Conservation (phyloP, 64 coral and sea anemone species). For the Dendrophyllia cribrosa region DNA sequence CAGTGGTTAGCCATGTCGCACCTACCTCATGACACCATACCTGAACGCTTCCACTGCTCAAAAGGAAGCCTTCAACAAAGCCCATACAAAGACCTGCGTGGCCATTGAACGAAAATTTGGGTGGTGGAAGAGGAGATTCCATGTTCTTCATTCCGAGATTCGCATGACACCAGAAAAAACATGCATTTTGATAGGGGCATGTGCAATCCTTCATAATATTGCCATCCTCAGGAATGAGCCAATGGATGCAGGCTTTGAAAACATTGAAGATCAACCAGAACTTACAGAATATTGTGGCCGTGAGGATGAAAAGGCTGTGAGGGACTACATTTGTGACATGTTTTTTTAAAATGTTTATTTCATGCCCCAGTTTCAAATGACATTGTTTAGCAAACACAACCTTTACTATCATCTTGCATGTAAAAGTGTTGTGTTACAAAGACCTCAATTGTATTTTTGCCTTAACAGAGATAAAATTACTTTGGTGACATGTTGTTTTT, state of each 20-base stretch:
- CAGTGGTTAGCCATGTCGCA: neutral
- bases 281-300: neutral
- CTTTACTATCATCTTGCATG: neutral
- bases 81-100: conserved; percentile 37
- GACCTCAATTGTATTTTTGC: neutral
- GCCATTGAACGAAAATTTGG: conserved; percentile 69
- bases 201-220: conserved; percentile 8
- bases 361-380: neutral
- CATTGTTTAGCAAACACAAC: neutral
- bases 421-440: neutral
- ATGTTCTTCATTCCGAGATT: conserved; percentile 43
- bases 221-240: conserved; percentile 8
- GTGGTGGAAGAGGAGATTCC: conserved; percentile 54
- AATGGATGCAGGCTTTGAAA: neutral
- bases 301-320: conserved; percentile 11
- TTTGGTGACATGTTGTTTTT: too few relatives aligned
- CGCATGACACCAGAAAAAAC: neutral
- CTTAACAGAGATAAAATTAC: neutral
- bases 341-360: conserved; percentile 18
- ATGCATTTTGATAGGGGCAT: neutral
- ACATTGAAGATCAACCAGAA: neutral
- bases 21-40: conserved; percentile 20
- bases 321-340: too few relatives aligned
- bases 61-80: neutral
- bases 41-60: neutral